Percentiles rank a stretch among this genome's conserved stretches.
Conservation (phyloP, 2,113 vertebrate genomes). For the Meriones unguiculatus region DNA sequence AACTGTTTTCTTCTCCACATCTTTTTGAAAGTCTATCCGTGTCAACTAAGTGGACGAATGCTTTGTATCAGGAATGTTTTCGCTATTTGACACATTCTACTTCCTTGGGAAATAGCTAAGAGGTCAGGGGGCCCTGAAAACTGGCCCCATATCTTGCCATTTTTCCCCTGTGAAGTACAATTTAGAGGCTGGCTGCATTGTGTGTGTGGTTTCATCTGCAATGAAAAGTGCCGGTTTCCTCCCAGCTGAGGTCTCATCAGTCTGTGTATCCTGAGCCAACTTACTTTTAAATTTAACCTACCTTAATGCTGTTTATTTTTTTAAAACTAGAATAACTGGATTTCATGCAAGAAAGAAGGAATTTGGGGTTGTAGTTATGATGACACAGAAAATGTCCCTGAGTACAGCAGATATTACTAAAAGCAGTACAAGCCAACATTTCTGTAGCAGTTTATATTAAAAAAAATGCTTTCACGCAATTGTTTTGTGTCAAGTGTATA, state of each 20-base stretch:
- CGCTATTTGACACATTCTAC: neutral
- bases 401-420: neutral
- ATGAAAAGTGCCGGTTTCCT: neutral
- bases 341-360: neutral
- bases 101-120: neutral
- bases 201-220: neutral
- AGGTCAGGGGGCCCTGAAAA: neutral
- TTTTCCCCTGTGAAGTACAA: neutral
- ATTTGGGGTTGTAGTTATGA: neutral
- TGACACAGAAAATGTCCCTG: neutral
- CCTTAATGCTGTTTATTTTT: neutral
- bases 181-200: neutral
- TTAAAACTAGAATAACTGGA: neutral
- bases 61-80: neutral
- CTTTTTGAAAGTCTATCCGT: neutral
- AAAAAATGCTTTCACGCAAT: neutral
- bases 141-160: neutral
- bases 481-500: slow-evolving; percentile 14
- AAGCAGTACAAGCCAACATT: neutral
- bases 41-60: neutral
- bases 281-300: slow-evolving; percentile 16
- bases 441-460: neutral
- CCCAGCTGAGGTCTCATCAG: neutral
- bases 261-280: neutral
- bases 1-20: neutral